Conservation (phyloP, 64 coral and sea anemone species). For the Montipora cactus region DNA sequence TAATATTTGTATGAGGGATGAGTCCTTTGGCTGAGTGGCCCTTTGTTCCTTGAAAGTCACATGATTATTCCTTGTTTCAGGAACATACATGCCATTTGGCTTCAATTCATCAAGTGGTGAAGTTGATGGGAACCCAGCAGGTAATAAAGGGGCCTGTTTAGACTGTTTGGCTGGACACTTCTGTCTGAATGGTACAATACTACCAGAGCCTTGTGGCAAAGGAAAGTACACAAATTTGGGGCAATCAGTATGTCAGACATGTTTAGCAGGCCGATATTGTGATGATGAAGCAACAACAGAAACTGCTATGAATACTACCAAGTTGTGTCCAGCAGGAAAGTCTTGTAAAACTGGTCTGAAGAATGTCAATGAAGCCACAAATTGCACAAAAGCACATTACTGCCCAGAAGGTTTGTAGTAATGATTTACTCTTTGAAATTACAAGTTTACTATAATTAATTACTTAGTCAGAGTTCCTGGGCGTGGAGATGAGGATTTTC, state of each 20-base stretch:
- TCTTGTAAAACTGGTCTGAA: conserved; percentile 86
- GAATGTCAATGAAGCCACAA: conserved; percentile 81
- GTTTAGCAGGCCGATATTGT: conserved; percentile 86
- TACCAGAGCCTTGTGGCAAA: conserved; percentile 86
- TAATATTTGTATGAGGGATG: no score
- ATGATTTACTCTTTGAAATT: background rate
- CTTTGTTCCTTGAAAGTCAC: background rate
- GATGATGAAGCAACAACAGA: conserved; percentile 84
- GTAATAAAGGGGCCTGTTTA: conserved; percentile 79
- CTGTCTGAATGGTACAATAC: conserved; percentile 91
- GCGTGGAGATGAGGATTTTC: background rate
- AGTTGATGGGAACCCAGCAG: conserved; percentile 73
- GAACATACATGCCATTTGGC: conserved; percentile 97
- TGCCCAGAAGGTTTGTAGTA: conserved; percentile 84
- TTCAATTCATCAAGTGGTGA: conserved; percentile 44
- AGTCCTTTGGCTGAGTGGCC: no score
- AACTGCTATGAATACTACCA: conserved; percentile 83
- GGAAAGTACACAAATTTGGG: conserved; percentile 90
- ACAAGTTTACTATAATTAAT: background rate
- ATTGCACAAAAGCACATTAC: conserved; percentile 86
- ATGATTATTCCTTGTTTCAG: conserved; percentile 56
- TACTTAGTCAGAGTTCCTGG: background rate
- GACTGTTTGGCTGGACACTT: conserved; percentile 82
- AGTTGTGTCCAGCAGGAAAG: conserved; percentile 89
- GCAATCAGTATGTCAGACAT: conserved; percentile 91